phyloP scores from a whole-genome alignment of 2,888 invertebrate genomes.

The Axea sp. region DNA sequence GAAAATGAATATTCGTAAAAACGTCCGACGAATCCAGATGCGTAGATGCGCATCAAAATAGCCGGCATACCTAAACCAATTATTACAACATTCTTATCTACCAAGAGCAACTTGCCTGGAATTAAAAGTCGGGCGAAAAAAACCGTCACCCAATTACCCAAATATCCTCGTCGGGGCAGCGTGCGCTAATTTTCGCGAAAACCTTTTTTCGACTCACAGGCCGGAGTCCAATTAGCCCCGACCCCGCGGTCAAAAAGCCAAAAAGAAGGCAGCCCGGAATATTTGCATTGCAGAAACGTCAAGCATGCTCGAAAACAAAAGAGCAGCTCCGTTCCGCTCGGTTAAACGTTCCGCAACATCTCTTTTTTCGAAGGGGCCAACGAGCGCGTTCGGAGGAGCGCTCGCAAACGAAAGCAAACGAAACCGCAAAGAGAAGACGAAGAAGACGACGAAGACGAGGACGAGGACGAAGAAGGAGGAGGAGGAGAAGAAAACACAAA shows the following conservation, averaged over 20 bases:
- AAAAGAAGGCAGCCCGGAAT: conserved; percentile 26
- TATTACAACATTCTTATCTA: conserved; percentile 33
- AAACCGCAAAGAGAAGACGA: conserved; percentile 33
- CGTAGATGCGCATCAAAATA: conserved; percentile 19
- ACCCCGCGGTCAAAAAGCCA: conserved; percentile 23
- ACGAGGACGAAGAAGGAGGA: conserved; percentile 16
- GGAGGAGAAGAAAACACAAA: conserved; percentile 3
- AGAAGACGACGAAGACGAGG: conserved; percentile 23
- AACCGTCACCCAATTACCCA: conserved; percentile 37
- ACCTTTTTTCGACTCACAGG: conserved; percentile 9
- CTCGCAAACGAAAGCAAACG: conserved; percentile 25
- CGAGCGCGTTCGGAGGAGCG: conserved; percentile 12
- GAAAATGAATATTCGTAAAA: neutral
- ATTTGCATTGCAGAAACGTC: conserved; percentile 51
- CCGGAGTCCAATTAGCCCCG: conserved; percentile 26
- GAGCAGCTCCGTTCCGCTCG: neutral
- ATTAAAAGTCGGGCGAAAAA: conserved; percentile 14
- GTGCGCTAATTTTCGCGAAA: conserved; percentile 34
- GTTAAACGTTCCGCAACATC: conserved; percentile 48
- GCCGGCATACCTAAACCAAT: conserved; percentile 18
- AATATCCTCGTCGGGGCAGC: conserved; percentile 6
- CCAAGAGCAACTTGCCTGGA: neutral
- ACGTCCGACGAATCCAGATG: neutral
- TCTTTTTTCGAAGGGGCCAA: conserved; percentile 38
- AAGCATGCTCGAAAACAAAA: conserved; percentile 42